Evolutionary conservation across 1,140 invertebrate species (phyloP), one percentile per base, ranked within the genome.

Genomic region (Neodiprion virginianus): DNA sequence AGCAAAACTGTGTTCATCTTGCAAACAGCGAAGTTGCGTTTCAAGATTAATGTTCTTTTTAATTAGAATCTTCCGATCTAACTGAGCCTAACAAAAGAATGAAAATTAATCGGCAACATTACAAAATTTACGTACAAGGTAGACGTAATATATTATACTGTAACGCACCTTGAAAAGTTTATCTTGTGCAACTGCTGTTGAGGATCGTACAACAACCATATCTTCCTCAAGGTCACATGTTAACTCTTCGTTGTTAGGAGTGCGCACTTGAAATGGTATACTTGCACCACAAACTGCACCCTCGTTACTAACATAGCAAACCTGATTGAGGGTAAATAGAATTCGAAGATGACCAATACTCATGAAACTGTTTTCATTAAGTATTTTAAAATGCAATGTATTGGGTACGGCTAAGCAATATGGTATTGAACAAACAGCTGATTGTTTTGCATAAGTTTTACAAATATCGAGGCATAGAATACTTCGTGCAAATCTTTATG

Each of bases 281-380:
- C 71, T 72, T 61, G 71, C 71, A 9, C 71, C 71, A 72, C 71
- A 72, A 53, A 72, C 71, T 9, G 71, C 49, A 65, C 61, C 53
- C 61, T 72, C 71, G n/a, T 61, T 61, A 12, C 49, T 61, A 8
- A 72, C 23, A 65, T 72, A 72, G 53, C 71, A 72, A 21, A 72
- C 50, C 48, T 72, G 71, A 17, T 61, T 40, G 28, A 40, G n/a
- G 8, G n/a, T 40, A 61, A 61, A 61, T 61, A 61, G 53, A 14
- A 61, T 61, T 61, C 28, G 28, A 40, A 40, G 5, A 40, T 40
- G 28, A 2, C 1, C 1, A 40, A 40, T 40, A 40, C 28, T 40
- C 28, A 40, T 5, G 28, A 40, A 3, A 3, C 28, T 40, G 5
- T 40, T 40, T 40, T 3, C 28, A 40, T 40, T 40, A 40, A 40